Evolutionary conservation across 1,140 invertebrate genomes (phyloP), one percentile per base, ranked within the genome.

Genomic region (Aethina tumida): DNA sequence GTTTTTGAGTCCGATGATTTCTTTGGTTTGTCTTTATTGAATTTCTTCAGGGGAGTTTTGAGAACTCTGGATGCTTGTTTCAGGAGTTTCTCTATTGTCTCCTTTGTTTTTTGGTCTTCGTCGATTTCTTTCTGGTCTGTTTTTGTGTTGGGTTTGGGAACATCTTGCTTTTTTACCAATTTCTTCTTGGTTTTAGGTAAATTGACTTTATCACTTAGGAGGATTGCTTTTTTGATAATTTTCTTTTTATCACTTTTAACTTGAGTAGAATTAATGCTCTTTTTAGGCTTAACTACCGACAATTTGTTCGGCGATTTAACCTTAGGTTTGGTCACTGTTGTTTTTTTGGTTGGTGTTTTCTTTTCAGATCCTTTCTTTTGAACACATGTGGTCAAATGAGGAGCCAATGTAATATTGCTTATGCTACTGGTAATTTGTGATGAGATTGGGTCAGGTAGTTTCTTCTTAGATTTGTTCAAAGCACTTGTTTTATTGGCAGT

Each of bases 41-140:
- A 46, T 41, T 66, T 67, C 13, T 62, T 18, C 40, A 59, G 39
- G 4, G 60, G 26, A 16, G n/a, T 4, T 35, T 43, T 36, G 14
- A 40, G 17, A 6, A 34, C 33, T 18, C 35, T 31, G 22, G 39
- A 39, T 10, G 45, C 47, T 39, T 49, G 35, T 39, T 47, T 47
- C 26, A 47, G 24, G 12, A 47, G 31, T 36, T 45, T 42, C 13
- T 39, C 22, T 16, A 47, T 47, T 5, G 39, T 49, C 38, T 45
- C 36, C 20, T 41, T 35, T 26, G 45, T 45, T 22, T 49, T 38
- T 37, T 43, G 25, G 18, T 35, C 13, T 25, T 35, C 10, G n/a
- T n/a, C n/a, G 21, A 9, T 9, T 21, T 8, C 18, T 22, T 9
- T 22, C 33, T 6, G 31, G 12, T 15, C n/a, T 6, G 8, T 17